Conservation (phyloP, 2,797 vertebrate species). For the Babyrousa celebensis region DNA sequence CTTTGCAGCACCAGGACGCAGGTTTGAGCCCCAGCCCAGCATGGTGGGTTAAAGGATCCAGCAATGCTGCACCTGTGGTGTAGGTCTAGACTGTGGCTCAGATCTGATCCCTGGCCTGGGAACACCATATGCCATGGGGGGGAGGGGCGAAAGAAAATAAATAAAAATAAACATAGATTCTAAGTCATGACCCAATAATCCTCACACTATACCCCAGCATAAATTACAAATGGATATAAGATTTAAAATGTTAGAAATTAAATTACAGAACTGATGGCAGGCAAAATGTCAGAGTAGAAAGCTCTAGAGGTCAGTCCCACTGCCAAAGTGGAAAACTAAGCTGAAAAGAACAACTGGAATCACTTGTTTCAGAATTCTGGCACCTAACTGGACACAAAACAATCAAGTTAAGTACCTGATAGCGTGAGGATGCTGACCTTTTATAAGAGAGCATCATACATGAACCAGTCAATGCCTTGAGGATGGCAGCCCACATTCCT, state of each 20-base stretch:
- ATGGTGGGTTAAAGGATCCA: too few species aligned
- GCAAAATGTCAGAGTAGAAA: conserved; percentile 12
- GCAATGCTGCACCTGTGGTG: too few species aligned
- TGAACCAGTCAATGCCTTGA: background rate
- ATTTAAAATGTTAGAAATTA: conserved; percentile 52
- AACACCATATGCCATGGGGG: too few species aligned
- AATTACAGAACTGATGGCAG: conserved; percentile 13
- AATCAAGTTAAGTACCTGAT: background rate
- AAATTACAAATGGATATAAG: conserved; percentile 56
- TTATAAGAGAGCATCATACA: background rate
- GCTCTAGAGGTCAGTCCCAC: background rate
- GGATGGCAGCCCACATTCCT: background rate
- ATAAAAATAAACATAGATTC: conserved; percentile 40
- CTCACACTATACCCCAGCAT: background rate
- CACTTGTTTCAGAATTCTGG: background rate
- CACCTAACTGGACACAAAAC: background rate
- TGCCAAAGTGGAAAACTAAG: background rate
- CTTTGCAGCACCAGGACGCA: too few species aligned
- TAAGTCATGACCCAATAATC: conserved; percentile 17
- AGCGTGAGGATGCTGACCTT: background rate
- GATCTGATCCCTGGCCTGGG: too few species aligned
- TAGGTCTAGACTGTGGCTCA: too few species aligned
- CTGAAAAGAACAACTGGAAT: conserved; percentile 7
- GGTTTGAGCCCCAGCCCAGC: too few species aligned
- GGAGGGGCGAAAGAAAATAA: too few species aligned